Base-by-base conservation (phyloP, 2,888 invertebrate genomes). In the Halocaridina rubra region DNA sequence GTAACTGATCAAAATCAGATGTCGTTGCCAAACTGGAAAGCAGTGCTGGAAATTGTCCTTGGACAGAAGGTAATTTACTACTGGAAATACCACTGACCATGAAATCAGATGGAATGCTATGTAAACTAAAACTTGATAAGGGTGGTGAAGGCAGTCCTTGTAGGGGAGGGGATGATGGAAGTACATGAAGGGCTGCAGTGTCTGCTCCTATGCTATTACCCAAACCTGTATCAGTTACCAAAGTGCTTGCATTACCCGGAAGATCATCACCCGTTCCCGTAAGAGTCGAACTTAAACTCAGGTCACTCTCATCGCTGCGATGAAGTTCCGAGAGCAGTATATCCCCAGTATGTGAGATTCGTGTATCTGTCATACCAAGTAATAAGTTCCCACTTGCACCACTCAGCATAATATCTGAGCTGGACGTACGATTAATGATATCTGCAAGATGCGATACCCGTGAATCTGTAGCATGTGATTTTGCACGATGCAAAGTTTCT, bases 301-400 rank as follows among this genome's bases (percentile, higher is more conserved):
- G 75, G 33, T 82, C 86, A 71, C 74, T 79, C 29, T 86, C 86
- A 75, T 86, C 86, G 64, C 72, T 81, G 27, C 81, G 81, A 30
- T 86, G 86, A 7, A 82, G 76, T 64, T 86, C 86, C n/a, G 86
- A 86, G 19, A 86, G 75, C 27, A 86, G 64, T 5, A 86, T 75
- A 80, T 86, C 86, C 29, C 72, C 79, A 16, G 81, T 74, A 57
- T 78, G 80, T 10, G 80, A 33, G 13, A 74, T 53, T 10, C 81
- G 77, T 53, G 53, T 46, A 22, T 86, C 81, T 30, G 77, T 33
- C 30, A 86, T 57, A 32, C 79, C 46, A 10, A 75, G 32, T 4
- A 84, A 72, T 16, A 78, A 64, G 8, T 64, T 72, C 22, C 79
- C 74, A n/a, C 32, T 16, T 8, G 78, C 84, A 76, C 76, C 30